Evolutionary conservation across 2,113 vertebrate species (phyloP), one percentile per base, ranked within the genome.

Genomic region (Empidonax alnorum): DNA sequence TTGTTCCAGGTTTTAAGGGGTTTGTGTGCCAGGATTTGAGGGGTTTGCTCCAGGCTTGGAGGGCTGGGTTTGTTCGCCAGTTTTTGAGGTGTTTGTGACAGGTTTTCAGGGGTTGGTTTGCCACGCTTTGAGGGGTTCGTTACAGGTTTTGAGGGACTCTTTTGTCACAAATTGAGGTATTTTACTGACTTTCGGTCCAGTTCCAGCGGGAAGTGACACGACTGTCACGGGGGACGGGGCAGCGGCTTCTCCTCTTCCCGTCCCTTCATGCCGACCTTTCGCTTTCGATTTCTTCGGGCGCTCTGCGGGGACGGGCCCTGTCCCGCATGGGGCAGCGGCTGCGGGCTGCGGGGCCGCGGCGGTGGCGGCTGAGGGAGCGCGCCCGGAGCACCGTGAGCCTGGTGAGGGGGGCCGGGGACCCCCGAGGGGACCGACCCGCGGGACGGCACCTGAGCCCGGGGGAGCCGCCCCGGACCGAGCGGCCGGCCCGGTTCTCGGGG

Each of bases 161-260:
- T 87, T 62, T 69, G 56, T 30, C 41, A 41, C 20, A n/a, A 25
- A 41, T 41, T 41, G 66, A 47, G 16, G 16, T 21, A 39, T 55
- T 71, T n/a, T 10, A 17, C 15, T 9, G 25, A 5, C 25, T 6
- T 5, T 0, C 6, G 25, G 10, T 13, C 19, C 18, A 4, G 23
- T 6, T 46, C 14, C 46, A 16, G 20, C 3, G 13, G 9, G 37
- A 76, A 59, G 53, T 18, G 3, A 4, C 10, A 5, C 31, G 22
- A 7, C 33, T 5, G 22, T 23, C 33, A n/a, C 9, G 14, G 33
- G 33, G 22, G 13, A 24, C 18, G 55, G 33, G 20, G 20, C 20
- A 21, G 7, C 12, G 12, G 55, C 19, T 58, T 58, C 14, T 39
- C 59, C 24, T 39, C 10, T 15, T 39, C 35, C 21, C 17, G 3